A percentile compares a stretch with the other conserved stretches of the same genome.
Conservation (phyloP, 2,113 vertebrate species). For the Triplophysa siluroides region DNA sequence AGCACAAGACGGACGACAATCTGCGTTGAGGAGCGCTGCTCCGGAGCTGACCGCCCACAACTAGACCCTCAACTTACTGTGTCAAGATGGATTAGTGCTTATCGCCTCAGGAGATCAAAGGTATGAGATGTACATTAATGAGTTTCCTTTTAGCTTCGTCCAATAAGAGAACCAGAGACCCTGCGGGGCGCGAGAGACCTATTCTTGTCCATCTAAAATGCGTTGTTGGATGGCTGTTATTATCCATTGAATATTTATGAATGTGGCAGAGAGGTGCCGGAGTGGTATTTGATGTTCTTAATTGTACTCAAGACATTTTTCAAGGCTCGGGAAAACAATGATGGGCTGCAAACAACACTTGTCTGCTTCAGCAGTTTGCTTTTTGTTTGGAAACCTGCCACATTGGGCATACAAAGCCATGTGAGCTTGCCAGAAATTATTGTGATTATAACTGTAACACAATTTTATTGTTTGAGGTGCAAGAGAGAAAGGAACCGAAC, state of each 20-base stretch:
- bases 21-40: constrained; percentile 67
- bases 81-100: constrained; percentile 74
- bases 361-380: constrained; percentile 28
- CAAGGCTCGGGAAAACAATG: constrained; percentile 19
- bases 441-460: constrained; percentile 45
- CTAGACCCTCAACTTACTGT: constrained; percentile 58
- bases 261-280: constrained; percentile 8
- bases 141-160: constrained; percentile 52
- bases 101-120: constrained; percentile 74
- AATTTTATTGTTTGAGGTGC: constrained; percentile 46
- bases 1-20: constrained; percentile 31
- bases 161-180: constrained; percentile 25
- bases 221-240: neutral
- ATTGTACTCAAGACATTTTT: constrained; percentile 41
- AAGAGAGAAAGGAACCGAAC: neutral
- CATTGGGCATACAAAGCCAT: constrained; percentile 27
- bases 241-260: constrained; percentile 32
- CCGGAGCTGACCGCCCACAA: constrained; percentile 62
- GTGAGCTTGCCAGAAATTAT: constrained; percentile 42
- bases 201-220: constrained; percentile 5
- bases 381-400: constrained; percentile 49
- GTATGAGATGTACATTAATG: constrained; percentile 69
- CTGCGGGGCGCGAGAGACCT: neutral
- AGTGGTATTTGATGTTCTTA: constrained; percentile 25
- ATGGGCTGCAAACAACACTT: constrained; percentile 34